Evolutionary conservation across 2,888 invertebrate genomes (phyloP), one percentile per base, ranked within the genome.

Genomic region (Pecten maximus): DNA sequence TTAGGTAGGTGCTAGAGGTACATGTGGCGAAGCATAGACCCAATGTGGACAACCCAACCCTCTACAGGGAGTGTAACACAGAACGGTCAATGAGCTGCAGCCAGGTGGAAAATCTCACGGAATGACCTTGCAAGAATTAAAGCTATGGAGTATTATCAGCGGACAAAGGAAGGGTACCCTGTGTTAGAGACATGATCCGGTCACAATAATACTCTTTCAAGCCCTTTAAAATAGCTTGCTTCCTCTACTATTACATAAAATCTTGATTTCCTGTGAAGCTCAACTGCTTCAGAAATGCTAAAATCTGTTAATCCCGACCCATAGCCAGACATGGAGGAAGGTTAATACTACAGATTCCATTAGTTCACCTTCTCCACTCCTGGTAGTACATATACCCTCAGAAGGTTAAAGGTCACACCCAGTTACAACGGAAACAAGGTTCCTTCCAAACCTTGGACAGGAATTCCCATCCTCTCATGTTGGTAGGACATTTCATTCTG

Each of bases 111-210:
- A 74, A 74, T 74, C 74, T 74, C 74, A 74, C 23, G 35, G 74
- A 74, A 28, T 74, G 74, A 74, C 74, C 74, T 74, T 74, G 74
- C 74, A 74, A 74, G 74, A 74, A 74, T 74, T 74, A 35, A 74
- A 74, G 74, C 74, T 74, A 74, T 28, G 35, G 35, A 74, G 74
- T 74, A 74, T 74, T 74, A 74, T 74, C 74, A 35, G 28, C 1
- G 28, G 74, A 74, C 74, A 74, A 74, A 35, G 74, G 74, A 6
- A 35, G 28, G 74, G 35, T 28, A 23, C 4, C 23, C 2, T 12
- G 35, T 28, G 74, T 74, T 74, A 74, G 60, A 60, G 74, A 74
- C 74, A 74, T 28, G 28, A 74, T 74, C 74, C 35, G 35, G 74
- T 74, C 74, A 28, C 44, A 44, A 44, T 44, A 44, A 44, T 44